Conservation (phyloP, 1,140 invertebrate genomes). For the Belonocnema kinseyi region DNA sequence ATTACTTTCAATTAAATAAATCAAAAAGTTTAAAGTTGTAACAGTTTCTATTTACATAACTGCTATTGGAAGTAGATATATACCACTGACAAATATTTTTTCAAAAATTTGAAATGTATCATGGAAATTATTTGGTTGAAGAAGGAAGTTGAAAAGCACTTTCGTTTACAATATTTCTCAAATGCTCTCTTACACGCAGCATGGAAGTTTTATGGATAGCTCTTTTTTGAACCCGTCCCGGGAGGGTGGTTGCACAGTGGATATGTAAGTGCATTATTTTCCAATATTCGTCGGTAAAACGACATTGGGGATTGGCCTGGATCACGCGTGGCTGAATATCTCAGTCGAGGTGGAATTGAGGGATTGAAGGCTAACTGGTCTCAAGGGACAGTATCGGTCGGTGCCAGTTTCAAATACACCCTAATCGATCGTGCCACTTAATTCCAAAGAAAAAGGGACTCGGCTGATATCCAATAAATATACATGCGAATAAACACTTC, state of each 20-base stretch:
- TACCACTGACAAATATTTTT: background rate
- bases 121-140: slow-evolving; percentile 22
- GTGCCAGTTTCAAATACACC: slow-evolving; percentile 53
- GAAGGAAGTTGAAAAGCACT: slow-evolving; percentile 18
- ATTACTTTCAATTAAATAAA: too few species aligned
- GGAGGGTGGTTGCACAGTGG: slow-evolving; percentile 51
- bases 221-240: slow-evolving; percentile 52
- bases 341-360: slow-evolving; percentile 55
- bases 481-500: too few species aligned
- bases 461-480: background rate
- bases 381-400: slow-evolving; percentile 46
- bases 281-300: slow-evolving; percentile 60
- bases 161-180: slow-evolving; percentile 9
- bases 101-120: slow-evolving; percentile 1
- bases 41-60: too few species aligned
- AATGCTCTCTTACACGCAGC: background rate
- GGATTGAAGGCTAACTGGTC: slow-evolving; percentile 55
- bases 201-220: background rate
- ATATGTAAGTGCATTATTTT: slow-evolving; percentile 62
- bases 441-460: background rate
- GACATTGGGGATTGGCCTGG: slow-evolving; percentile 56
- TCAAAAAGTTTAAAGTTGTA: too few species aligned
- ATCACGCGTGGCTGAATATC: slow-evolving; percentile 60
- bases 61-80: background rate
- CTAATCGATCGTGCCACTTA: slow-evolving; percentile 54